These are phyloP conservation scores for Pachyramphus minor DNA, from an alignment of 2,113 vertebrate species.

Conservation along the genomic window DNA sequence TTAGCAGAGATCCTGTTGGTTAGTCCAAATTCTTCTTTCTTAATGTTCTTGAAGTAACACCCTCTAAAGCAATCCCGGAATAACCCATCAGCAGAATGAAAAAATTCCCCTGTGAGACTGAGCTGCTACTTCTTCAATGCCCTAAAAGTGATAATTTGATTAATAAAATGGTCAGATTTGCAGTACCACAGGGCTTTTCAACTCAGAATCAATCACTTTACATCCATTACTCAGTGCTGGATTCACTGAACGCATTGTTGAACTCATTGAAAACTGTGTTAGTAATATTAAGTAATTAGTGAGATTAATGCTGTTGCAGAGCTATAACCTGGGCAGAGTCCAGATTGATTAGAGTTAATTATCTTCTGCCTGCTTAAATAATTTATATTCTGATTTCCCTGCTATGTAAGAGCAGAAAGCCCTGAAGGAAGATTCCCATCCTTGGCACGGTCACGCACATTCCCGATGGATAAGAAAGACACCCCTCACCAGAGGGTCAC, in stretches of 20 bases:
- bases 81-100: background rate
- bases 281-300: slow-evolving; percentile 61
- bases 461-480: accelerated
- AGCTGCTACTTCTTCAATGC: background rate
- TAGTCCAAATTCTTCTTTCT: background rate
- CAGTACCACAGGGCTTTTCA: background rate
- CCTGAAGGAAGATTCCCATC: background rate
- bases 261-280: slow-evolving; percentile 22
- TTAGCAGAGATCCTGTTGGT: background rate
- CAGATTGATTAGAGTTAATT: slow-evolving; percentile 64
- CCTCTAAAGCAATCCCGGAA: background rate
- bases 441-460: no score
- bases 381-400: background rate
- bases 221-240: background rate
- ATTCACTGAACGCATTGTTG: background rate
- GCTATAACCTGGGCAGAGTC: slow-evolving; percentile 47
- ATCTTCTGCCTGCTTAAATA: slow-evolving; percentile 47
- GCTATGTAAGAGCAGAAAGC: background rate
- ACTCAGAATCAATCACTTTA: background rate
- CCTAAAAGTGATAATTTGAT: slow-evolving; percentile 18
- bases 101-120: background rate
- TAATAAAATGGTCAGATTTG: slow-evolving; percentile 37
- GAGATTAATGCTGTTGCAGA: slow-evolving; percentile 52
- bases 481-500: no score
- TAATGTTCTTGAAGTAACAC: background rate